phyloP scores from a whole-genome alignment of 1,140 invertebrate genomes.

The Atta texana region DNA sequence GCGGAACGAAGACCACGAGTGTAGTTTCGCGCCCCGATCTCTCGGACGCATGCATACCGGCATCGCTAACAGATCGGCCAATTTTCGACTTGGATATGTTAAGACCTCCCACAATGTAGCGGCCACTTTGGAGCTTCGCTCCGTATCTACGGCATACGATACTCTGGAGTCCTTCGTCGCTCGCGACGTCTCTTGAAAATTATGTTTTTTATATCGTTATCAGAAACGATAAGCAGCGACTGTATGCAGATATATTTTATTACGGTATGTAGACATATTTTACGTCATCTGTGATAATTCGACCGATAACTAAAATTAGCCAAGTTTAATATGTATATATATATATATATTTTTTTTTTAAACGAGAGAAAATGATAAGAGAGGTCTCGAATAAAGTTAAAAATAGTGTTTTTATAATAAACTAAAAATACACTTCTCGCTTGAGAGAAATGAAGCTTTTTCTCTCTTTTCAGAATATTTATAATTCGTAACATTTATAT shows the following conservation, averaged over 20 bases:
- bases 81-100: conserved; percentile 74
- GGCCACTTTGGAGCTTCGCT: conserved; percentile 9
- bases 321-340: neutral
- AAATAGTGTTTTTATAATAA: neutral
- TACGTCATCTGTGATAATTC: neutral
- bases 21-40: conserved; percentile 74
- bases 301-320: conserved; percentile 8
- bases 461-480: neutral
- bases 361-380: neutral
- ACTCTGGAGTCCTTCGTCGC: conserved; percentile 43
- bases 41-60: conserved; percentile 72
- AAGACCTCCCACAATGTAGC: conserved; percentile 76
- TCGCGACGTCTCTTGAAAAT: neutral
- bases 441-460: neutral
- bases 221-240: neutral
- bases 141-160: conserved; percentile 48
- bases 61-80: conserved; percentile 74
- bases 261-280: neutral
- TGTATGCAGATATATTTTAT: no score
- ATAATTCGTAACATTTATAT: neutral
- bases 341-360: neutral
- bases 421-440: neutral
- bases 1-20: conserved; percentile 71
- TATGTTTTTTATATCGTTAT: neutral
- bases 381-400: neutral